These are phyloP conservation scores for Erythrocercus mccallii DNA, from an alignment of 2,113 vertebrate genomes.

Conservation along the genomic window DNA sequence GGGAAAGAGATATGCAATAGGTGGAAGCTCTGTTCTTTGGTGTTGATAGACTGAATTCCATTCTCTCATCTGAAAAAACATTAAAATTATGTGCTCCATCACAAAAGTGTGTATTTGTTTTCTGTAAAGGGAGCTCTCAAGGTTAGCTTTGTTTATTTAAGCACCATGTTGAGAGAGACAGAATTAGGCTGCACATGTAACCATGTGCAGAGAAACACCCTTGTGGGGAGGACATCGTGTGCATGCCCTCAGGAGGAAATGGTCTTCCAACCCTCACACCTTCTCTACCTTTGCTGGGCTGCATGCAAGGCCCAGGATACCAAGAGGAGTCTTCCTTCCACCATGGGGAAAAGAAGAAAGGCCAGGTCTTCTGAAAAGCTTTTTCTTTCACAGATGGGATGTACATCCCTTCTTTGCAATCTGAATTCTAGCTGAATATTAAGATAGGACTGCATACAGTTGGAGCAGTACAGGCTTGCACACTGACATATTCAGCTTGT, in stretches of 20 bases:
- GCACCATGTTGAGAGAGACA: neutral
- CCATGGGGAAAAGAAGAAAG: neutral
- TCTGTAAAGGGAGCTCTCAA: neutral
- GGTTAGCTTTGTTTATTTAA: neutral
- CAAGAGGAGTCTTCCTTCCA: neutral
- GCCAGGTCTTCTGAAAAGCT: neutral
- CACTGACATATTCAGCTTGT: neutral
- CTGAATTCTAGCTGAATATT: neutral
- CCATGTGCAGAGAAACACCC: neutral
- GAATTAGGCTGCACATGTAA: neutral
- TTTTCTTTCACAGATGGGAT: neutral
- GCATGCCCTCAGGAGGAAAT: neutral
- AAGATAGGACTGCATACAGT: neutral
- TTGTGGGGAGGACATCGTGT: neutral
- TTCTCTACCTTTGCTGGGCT: neutral
- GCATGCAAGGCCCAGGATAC: neutral
- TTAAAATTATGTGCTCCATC: neutral
- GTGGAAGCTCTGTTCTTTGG: neutral
- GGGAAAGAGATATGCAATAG: neutral
- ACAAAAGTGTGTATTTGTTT: neutral
- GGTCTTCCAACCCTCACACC: neutral
- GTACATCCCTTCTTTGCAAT: neutral
- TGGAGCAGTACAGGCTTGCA: neutral
- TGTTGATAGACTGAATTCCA: neutral
- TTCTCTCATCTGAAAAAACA: neutral